Base-by-base conservation (phyloP, 2,888 invertebrate genomes). In the Pandemis cinnamomeana region DNA sequence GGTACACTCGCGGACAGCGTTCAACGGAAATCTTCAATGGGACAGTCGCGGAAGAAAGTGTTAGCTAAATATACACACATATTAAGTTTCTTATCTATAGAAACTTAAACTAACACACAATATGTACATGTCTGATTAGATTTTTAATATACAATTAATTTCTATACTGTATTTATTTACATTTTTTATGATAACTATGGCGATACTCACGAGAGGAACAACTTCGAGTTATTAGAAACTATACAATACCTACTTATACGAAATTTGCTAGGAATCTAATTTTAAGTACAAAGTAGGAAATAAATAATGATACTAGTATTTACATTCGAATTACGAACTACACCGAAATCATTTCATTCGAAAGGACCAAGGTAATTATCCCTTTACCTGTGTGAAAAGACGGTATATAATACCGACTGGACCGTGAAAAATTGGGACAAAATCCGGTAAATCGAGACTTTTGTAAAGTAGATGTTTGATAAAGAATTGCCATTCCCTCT, bases 61-160 rank as follows among this genome's bases (percentile, higher is more conserved):
- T 80, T 83, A 85, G 83, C 84, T 84, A 77, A 82, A 87, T 89
- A 87, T 87, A 89, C 88, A 90, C 88, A 88, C 88, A 86, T 81
- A 87, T 84, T 84, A 78, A 80, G 81, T 79, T 82, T 77, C 64
- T 73, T 70, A 63, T 13, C 72, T 70, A 70, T 73, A 73, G 63
- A 70, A 73, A 73, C 69, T 77, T 77, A 75, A 67, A 77, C 79
- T 82, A 81, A 81, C 80, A 86, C 87, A 84, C 85, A 87, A 84
- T 80, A 73, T 89, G 88, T 89, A 87, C 76, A 79, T 72, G 71
- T 2, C 27, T 36, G 27, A 36, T 36, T 36, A 36, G 4, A 36
- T 75, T 78, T 80, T 75, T 77, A 79, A 74, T 71, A 71, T 74
- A 76, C 72, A 77, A 71, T 66, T 66, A 61, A 71, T 58, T 5